Percentiles rank a stretch among this genome's conserved stretches.
Conservation (phyloP, 2,113 vertebrate genomes). For the Ranitomeya imitator region DNA sequence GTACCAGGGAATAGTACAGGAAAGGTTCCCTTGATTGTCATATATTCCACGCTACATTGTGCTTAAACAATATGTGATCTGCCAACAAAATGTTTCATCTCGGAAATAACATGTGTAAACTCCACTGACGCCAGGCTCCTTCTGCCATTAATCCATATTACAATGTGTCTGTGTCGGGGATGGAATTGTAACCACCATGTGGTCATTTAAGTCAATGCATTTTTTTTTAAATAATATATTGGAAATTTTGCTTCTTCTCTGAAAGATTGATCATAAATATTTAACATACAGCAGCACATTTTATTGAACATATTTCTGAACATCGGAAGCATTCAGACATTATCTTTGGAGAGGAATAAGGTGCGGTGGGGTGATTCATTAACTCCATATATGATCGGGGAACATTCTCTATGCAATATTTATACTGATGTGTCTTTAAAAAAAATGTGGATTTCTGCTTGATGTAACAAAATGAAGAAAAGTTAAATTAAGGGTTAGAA, state of each 20-base stretch:
- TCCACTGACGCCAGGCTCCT: neutral
- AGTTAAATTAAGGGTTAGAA: conserved; percentile 24
- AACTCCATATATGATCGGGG: conserved; percentile 24
- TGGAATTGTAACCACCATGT: conserved; percentile 29
- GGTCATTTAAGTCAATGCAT: conserved; percentile 39
- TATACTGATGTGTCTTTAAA: conserved; percentile 44
- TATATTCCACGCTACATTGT: neutral
- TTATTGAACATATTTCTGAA: conserved; percentile 44
- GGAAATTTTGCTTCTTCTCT: conserved; percentile 5
- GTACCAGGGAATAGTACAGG: neutral
- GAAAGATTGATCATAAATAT: conserved; percentile 45
- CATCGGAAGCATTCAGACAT: conserved; percentile 34
- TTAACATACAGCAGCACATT: conserved; percentile 16
- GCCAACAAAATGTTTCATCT: conserved; percentile 15
- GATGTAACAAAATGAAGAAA: conserved; percentile 38
- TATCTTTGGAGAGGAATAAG: conserved; percentile 30
- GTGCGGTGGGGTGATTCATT: conserved; percentile 41
- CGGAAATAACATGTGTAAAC: conserved; percentile 4
- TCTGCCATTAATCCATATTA: conserved; percentile 27
- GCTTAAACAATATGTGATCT: conserved; percentile 32
- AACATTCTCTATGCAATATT: conserved; percentile 44
- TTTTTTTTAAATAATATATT: conserved; percentile 33
- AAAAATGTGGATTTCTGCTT: conserved; percentile 15
- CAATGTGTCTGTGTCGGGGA: neutral
- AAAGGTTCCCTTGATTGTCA: conserved; percentile 13